Evolutionary conservation across 2,797 vertebrate genomes (phyloP).

Genomic region (Anolis apletophallus): DNA sequence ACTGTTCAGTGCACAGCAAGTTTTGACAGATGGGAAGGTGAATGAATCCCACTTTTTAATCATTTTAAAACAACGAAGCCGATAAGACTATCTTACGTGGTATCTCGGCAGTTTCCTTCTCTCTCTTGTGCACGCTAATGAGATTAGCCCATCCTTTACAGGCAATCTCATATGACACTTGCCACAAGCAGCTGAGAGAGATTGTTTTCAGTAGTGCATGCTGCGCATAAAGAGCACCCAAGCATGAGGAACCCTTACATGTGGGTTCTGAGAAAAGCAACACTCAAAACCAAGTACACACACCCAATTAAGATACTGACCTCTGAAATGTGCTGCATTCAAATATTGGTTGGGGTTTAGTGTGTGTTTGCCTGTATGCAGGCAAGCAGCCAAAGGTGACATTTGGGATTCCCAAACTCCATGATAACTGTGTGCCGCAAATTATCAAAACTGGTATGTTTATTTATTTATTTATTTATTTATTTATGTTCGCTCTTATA

Average conservation of each 20-base stretch:
- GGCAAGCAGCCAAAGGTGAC: neutral
- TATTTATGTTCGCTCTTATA: too few relatives aligned
- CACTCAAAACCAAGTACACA: neutral
- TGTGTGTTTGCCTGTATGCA: neutral
- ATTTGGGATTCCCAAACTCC: neutral
- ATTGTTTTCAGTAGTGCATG: neutral
- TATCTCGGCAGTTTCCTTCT: constrained; percentile 19
- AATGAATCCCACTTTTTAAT: constrained; percentile 24
- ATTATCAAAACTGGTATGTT: neutral
- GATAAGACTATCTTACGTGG: constrained; percentile 13
- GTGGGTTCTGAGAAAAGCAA: neutral
- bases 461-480: too few relatives aligned
- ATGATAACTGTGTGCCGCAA: neutral
- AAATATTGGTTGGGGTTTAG: neutral
- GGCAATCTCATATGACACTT: neutral
- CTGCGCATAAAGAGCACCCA: neutral
- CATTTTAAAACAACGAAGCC: neutral
- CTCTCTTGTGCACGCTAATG: neutral
- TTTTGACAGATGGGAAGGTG: neutral
- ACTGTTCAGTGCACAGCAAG: neutral
- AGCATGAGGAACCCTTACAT: neutral
- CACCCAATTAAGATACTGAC: constrained; percentile 15
- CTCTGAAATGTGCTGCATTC: neutral
- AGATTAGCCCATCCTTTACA: neutral
- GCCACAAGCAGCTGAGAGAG: neutral